These are phyloP conservation scores for Mungos mungo DNA, from an alignment of 2,113 vertebrate genomes.

Conservation along the genomic window DNA sequence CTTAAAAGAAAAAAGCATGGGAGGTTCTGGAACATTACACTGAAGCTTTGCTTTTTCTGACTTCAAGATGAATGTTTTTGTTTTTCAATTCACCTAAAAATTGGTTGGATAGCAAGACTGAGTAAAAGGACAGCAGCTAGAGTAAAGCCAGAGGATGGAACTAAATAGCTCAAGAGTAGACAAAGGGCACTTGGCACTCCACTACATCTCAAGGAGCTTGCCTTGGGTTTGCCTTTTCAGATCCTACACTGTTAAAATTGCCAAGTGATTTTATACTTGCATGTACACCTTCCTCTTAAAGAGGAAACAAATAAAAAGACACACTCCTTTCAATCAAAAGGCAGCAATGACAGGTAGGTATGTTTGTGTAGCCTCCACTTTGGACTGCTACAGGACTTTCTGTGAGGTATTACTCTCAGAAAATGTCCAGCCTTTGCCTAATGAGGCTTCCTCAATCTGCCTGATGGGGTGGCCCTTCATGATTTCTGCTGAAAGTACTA, in stretches of 20 bases:
- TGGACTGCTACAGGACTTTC: neutral
- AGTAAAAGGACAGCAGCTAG: neutral
- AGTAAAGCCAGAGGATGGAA: neutral
- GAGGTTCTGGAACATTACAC: neutral
- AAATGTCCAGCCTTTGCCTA: slow-evolving; percentile 40
- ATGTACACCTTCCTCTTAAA: neutral
- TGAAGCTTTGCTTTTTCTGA: neutral
- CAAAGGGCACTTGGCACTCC: neutral
- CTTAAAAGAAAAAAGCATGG: neutral
- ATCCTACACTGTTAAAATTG: neutral
- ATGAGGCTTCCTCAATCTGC: slow-evolving; percentile 52
- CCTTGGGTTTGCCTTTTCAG: neutral
- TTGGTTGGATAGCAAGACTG: neutral
- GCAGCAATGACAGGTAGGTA: neutral
- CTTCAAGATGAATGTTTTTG: neutral
- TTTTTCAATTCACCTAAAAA: neutral
- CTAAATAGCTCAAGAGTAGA: neutral
- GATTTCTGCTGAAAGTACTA: slow-evolving; percentile 49
- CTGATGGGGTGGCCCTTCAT: neutral
- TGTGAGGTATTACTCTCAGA: neutral
- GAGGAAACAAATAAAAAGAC: neutral
- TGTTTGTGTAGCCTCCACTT: neutral
- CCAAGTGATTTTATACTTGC: neutral
- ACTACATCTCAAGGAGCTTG: neutral
- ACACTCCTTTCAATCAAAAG: slow-evolving; percentile 18